Conservation (phyloP, 2,113 vertebrate genomes). For the Cyprinodon tularosa region DNA sequence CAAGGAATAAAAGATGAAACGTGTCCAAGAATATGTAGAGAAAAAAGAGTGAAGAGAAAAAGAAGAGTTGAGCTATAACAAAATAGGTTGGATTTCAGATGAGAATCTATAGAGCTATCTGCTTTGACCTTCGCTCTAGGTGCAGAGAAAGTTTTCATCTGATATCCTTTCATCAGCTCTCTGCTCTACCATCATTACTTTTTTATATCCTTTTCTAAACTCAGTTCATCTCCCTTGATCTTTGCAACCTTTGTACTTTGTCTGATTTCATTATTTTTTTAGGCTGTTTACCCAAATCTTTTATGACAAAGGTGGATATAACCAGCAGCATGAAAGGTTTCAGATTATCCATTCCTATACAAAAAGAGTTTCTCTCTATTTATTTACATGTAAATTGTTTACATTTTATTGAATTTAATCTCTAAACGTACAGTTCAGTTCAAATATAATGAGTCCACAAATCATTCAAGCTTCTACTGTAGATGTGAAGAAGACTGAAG, state of each 20-base stretch:
- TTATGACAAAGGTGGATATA: background rate
- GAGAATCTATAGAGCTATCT: conserved; percentile 16
- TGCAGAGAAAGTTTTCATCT: conserved; percentile 14
- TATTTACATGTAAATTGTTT: background rate
- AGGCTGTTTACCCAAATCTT: background rate
- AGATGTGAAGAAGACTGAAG: background rate
- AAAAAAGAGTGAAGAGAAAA: conserved; percentile 6
- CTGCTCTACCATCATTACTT: conserved; percentile 20
- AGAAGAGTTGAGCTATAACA: conserved; percentile 14
- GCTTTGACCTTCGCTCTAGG: conserved; percentile 48
- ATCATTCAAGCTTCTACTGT: no score
- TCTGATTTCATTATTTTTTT: conserved; percentile 5
- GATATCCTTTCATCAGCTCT: conserved; percentile 21
- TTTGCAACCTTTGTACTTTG: conserved; percentile 2
- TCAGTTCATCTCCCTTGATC: conserved; percentile 1
- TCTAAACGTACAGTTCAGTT: no score
- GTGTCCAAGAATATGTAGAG: background rate
- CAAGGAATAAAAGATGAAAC: conserved; percentile 25
- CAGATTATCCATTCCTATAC: background rate
- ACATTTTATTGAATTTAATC: no score
- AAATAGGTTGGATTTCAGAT: conserved; percentile 8
- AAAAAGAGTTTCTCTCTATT: background rate
- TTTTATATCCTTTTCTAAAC: conserved; percentile 2
- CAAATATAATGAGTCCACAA: no score
- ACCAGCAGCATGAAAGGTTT: background rate